Percentiles rank a stretch among this genome's conserved stretches.
These are phyloP conservation scores for Drosophila formosana DNA, from an alignment of 2,888 invertebrate genomes.

Conservation along the genomic window DNA sequence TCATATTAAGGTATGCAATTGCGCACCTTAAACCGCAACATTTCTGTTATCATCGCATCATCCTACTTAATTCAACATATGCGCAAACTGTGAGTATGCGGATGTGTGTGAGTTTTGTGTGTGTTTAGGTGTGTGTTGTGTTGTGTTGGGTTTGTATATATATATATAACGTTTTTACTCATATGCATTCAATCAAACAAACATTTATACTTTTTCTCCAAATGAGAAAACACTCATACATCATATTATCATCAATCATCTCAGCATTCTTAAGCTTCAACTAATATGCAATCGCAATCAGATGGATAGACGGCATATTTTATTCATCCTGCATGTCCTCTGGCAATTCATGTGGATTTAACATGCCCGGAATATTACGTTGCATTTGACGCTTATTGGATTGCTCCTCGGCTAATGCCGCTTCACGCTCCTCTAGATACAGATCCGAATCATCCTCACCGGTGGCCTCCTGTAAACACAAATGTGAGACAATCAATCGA, in stretches of 20 bases:
- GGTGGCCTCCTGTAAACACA: constrained; percentile 93
- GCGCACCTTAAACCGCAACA: constrained; percentile 49
- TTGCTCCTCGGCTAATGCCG: constrained; percentile 94
- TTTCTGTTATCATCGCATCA: constrained; percentile 20
- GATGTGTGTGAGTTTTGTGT: constrained; percentile 36
- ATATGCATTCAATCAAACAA: constrained; percentile 80
- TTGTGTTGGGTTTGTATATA: constrained; percentile 63
- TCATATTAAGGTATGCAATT: constrained; percentile 76
- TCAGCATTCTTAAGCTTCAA: constrained; percentile 70
- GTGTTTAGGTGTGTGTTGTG: constrained; percentile 20
- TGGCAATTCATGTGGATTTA: constrained; percentile 97
- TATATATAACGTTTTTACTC: constrained; percentile 78
- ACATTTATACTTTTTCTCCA: constrained; percentile 73
- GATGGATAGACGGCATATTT: constrained; percentile 44
- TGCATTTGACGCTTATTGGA: constrained; percentile 97
- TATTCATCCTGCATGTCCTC: constrained; percentile 96
- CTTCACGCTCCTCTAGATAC: constrained; percentile 98
- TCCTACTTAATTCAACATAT: constrained; percentile 60
- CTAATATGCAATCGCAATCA: constrained; percentile 46
- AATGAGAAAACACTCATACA: constrained; percentile 75
- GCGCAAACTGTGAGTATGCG: constrained; percentile 47
- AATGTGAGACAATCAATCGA: background rate
- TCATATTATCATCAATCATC: constrained; percentile 59
- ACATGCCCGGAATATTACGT: constrained; percentile 97
- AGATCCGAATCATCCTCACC: constrained; percentile 99